Evolutionary conservation across 1,140 invertebrate genomes (phyloP), one percentile per base, ranked within the genome.

Genomic region (Phortica variegata): DNA sequence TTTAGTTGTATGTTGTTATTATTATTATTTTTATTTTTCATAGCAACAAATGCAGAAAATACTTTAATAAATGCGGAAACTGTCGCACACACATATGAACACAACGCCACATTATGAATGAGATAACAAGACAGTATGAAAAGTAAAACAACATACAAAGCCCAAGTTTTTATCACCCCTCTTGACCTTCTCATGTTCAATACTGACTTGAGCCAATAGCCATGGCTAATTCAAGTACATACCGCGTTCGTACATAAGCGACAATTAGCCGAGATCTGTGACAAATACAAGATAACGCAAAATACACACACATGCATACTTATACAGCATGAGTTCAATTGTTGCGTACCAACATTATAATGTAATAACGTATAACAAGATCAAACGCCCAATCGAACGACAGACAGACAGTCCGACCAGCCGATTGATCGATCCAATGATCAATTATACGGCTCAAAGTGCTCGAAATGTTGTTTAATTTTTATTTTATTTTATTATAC

Each of bases 181-280:
- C 58, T 66, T 65, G 62, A 65, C 62, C 62, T 65, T 65, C 61
- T 13, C 43, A 19, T 2, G 41, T 6, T 12, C 26, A 29, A 12
- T 29, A 29, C 26, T 12, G 12, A 29, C 26, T 12, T n/a, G 13
- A 34, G 32, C 32, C 32, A 34, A 15, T n/a, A 34, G 13, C 32
- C 32, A 13, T 34, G 32, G 9, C 8, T 38, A 45, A 56, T 59
- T 59, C 60, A 63, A 63, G 56, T 63, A 48, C 45, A 26, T n/a
- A n/a, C 5, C 23, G 23, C 23, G 23, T n/a, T n/a, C n/a, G n/a
- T n/a, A 26, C 23, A 26, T 26, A 26, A 26, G 59, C 50, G 38
- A 60, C 62, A 71, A 71, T 71, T 71, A 58, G 57, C 62, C 54
- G 58, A 51, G 56, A 26, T 29, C 41, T 62, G 68, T 70, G 66